Evolutionary conservation across 2,888 invertebrate genomes (phyloP).

Genomic region (Phengaris alcon): DNA sequence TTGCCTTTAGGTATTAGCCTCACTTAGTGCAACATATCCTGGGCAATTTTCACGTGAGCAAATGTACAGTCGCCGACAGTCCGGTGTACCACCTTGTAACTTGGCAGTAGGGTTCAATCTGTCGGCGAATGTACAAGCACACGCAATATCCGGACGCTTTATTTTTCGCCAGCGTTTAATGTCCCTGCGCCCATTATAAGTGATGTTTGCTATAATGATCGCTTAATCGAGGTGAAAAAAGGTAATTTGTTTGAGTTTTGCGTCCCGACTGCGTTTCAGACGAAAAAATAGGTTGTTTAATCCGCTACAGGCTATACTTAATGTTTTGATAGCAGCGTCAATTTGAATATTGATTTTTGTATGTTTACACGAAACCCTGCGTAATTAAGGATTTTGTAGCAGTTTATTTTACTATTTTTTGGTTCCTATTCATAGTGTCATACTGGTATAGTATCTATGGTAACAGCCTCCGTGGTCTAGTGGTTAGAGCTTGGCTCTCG

Average conservation of each 20-base stretch:
- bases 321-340: background rate
- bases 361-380: background rate
- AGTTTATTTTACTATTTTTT: background rate
- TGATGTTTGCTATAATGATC: slow-evolving; percentile 67
- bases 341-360: background rate
- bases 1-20: too few species aligned
- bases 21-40: too few species aligned
- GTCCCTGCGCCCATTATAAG: slow-evolving; percentile 54
- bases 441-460: too few species aligned
- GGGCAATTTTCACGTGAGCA: too few species aligned
- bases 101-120: background rate
- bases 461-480: too few species aligned
- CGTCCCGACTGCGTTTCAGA: slow-evolving; percentile 2
- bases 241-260: slow-evolving; percentile 50
- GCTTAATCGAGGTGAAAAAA: slow-evolving; percentile 69
- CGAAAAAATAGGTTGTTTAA: background rate
- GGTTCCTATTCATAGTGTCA: too few species aligned
- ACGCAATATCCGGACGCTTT: slow-evolving; percentile 65
- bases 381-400: background rate
- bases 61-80: too few species aligned
- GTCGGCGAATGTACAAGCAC: slow-evolving; percentile 43
- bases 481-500: too few species aligned
- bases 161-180: slow-evolving; percentile 50
- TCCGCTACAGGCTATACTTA: background rate
- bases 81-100: background rate